Percentiles rank a stretch among this genome's conserved stretches.
Conservation (phyloP, 2,888 invertebrate genomes). For the Eilema depressum region DNA sequence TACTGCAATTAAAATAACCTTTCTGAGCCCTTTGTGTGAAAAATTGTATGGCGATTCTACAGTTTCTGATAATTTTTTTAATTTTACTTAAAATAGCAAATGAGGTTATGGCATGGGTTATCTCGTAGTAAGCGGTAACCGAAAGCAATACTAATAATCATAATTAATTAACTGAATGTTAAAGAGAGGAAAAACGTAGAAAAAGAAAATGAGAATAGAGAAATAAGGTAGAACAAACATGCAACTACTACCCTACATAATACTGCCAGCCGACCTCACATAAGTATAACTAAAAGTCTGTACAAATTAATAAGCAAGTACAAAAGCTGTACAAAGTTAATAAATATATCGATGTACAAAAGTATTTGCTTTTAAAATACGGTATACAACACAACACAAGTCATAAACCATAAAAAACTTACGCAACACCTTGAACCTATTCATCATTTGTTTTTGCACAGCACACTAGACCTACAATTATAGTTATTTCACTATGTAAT, state of each 20-base stretch:
- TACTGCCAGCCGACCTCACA: not conserved
- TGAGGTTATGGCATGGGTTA: too few species aligned
- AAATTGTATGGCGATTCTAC: constrained; percentile 25
- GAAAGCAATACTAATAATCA: not conserved
- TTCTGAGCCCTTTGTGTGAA: constrained; percentile 36
- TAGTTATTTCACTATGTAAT: constrained; percentile 44
- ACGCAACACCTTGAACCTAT: constrained; percentile 36
- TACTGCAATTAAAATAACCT: constrained; percentile 56
- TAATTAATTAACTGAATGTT: too few species aligned
- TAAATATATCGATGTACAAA: too few species aligned
- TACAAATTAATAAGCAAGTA: not conserved
- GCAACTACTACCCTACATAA: not conserved
- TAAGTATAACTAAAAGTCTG: not conserved
- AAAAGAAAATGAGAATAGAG: too few species aligned
- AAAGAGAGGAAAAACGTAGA: not conserved
- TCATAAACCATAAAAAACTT: not conserved
- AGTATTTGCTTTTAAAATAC: constrained; percentile 4
- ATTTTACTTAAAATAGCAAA: not conserved
- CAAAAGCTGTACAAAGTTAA: too few species aligned
- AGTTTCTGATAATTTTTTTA: not conserved
- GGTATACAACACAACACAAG: not conserved
- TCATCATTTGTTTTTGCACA: constrained; percentile 41
- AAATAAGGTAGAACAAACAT: not conserved
- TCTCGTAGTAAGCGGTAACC: too few species aligned
- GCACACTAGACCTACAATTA: constrained; percentile 38